Percentiles rank a stretch among this genome's conserved stretches.
Evolutionary conservation across 2,797 vertebrate species (phyloP).

Genomic region (Sebastes itinus): DNA sequence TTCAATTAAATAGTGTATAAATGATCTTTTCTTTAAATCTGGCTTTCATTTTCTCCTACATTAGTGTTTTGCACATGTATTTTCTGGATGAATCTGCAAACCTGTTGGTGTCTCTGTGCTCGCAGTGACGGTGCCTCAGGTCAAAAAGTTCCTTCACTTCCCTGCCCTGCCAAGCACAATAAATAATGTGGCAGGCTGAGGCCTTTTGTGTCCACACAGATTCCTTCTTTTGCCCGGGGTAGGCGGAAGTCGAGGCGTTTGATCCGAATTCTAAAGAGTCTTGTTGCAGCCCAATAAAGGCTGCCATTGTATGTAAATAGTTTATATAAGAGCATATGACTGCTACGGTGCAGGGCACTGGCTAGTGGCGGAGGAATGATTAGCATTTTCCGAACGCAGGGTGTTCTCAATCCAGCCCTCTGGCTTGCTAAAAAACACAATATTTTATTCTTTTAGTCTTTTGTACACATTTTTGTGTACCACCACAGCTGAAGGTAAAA

Average conservation of each 20-base stretch:
- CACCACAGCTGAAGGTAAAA: constrained; percentile 86
- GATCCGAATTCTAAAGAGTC: constrained; percentile 97
- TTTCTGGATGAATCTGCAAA: constrained; percentile 47
- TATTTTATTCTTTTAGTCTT: constrained; percentile 73
- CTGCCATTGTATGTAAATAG: constrained; percentile 93
- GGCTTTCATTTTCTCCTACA: background rate
- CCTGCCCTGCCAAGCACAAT: constrained; percentile 80
- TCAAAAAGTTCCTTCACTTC: constrained; percentile 78
- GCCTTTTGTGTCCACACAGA: constrained; percentile 90
- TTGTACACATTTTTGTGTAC: constrained; percentile 84
- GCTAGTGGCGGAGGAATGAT: constrained; percentile 84
- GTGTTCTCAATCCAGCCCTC: constrained; percentile 76
- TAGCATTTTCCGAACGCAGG: constrained; percentile 84
- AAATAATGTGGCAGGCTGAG: constrained; percentile 81
- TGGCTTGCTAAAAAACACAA: constrained; percentile 64
- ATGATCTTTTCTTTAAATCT: background rate
- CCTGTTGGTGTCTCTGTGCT: constrained; percentile 27
- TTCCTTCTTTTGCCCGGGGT: constrained; percentile 88
- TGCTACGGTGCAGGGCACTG: constrained; percentile 90
- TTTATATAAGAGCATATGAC: constrained; percentile 98
- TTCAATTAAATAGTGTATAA: background rate
- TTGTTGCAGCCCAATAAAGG: constrained; percentile 92
- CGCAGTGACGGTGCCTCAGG: constrained; percentile 57
- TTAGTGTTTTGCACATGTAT: background rate
- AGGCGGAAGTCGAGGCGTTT: constrained; percentile 96